These are phyloP conservation scores for Simalia tracyae DNA, from an alignment of 2,797 vertebrate species.

Conservation along the genomic window DNA sequence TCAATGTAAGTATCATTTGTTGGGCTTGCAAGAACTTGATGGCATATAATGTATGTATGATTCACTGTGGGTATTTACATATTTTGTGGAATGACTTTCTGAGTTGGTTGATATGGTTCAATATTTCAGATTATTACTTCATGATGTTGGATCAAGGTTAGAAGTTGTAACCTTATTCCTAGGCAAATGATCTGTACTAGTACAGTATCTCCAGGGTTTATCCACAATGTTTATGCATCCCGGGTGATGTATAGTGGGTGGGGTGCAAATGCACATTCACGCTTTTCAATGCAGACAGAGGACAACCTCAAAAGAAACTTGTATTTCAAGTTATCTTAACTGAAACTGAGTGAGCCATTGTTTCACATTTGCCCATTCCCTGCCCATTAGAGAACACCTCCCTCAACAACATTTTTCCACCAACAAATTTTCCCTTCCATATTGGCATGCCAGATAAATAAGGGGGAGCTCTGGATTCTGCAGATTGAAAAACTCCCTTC, in stretches of 20 bases:
- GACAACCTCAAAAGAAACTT: conserved; percentile 4
- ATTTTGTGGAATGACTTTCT: not conserved
- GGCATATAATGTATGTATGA: not conserved
- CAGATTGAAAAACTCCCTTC: not conserved
- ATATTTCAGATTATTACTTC: not conserved
- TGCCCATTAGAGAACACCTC: not conserved
- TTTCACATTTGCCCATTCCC: not conserved
- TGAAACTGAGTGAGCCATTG: not conserved
- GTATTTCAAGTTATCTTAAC: conserved; percentile 15
- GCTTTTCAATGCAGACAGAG: not conserved
- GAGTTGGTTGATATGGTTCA: not conserved
- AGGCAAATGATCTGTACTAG: not conserved
- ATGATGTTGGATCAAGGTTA: not conserved
- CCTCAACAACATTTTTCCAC: not conserved
- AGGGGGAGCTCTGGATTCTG: not conserved
- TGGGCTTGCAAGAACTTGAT: conserved; percentile 6
- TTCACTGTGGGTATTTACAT: not conserved
- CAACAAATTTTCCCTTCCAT: not conserved
- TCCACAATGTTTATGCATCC: not conserved
- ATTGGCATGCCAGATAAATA: not conserved
- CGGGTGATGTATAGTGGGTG: too few relatives aligned
- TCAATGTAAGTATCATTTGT: not conserved
- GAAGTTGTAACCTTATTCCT: not conserved
- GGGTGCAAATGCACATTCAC: not conserved
- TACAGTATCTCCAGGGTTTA: not conserved